Percentiles rank a stretch among this genome's conserved stretches.
Evolutionary conservation across 2,888 invertebrate genomes (phyloP).

Genomic region (Sphinx pinastri): DNA sequence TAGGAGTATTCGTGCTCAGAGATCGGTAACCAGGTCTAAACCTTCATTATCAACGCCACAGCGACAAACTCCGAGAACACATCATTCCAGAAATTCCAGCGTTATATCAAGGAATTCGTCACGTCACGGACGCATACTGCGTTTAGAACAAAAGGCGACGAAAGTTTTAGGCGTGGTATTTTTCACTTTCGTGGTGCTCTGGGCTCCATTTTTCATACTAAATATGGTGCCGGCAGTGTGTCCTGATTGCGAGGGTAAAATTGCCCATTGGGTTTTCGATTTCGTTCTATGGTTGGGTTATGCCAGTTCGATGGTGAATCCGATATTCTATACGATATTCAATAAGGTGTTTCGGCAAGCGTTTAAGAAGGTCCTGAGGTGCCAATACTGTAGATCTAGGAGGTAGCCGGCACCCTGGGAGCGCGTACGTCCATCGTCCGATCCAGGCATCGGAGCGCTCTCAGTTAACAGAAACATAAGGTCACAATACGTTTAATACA

Average conservation of each 20-base stretch:
- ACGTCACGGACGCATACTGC: constrained; percentile 91
- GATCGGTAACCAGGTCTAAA: constrained; percentile 65
- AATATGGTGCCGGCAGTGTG: constrained; percentile 94
- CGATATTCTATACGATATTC: constrained; percentile 97
- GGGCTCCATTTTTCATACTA: constrained; percentile 97
- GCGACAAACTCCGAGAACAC: constrained; percentile 85
- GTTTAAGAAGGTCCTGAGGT: constrained; percentile 93
- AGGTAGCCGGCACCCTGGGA: constrained; percentile 83
- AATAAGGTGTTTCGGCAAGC: constrained; percentile 97
- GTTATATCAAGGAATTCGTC: constrained; percentile 92
- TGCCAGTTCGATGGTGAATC: constrained; percentile 97
- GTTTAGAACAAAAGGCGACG: constrained; percentile 97
- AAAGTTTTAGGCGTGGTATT: constrained; percentile 97
- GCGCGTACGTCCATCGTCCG: constrained; percentile 76
- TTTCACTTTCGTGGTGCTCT: constrained; percentile 96
- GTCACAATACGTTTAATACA: constrained; percentile 73
- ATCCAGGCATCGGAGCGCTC: constrained; percentile 76
- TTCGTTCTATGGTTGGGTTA: constrained; percentile 97
- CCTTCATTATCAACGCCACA: constrained; percentile 68
- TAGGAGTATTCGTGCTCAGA: constrained; percentile 65
- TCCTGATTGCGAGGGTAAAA: constrained; percentile 89
- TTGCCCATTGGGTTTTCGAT: constrained; percentile 92
- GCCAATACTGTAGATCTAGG: constrained; percentile 86
- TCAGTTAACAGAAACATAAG: constrained; percentile 75
- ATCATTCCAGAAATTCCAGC: constrained; percentile 91